These are phyloP conservation scores for Meganola albula DNA, from an alignment of 2,888 invertebrate genomes.

Conservation along the genomic window DNA sequence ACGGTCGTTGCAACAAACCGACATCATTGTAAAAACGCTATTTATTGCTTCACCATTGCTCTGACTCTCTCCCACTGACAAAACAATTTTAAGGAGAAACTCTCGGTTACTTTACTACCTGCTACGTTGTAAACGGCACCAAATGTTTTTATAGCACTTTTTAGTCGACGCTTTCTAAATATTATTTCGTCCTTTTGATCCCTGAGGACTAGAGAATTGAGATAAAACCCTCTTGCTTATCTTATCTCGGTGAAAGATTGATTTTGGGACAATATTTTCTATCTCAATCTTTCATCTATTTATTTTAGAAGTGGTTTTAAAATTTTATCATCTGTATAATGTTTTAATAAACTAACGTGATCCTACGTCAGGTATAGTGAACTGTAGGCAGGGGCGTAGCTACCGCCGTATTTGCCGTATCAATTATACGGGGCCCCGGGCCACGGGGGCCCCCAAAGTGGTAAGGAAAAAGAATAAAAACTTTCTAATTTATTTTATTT, in stretches of 20 bases:
- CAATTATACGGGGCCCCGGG: too few relatives aligned
- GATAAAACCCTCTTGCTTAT: constrained; percentile 58
- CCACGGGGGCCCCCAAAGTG: too few relatives aligned
- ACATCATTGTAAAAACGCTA: constrained; percentile 47
- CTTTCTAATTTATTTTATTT: too few relatives aligned
- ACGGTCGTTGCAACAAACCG: constrained; percentile 34
- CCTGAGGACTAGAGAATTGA: constrained; percentile 45
- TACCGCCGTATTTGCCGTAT: too few relatives aligned
- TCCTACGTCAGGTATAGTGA: too few relatives aligned
- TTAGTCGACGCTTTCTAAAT: constrained; percentile 51
- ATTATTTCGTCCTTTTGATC: constrained; percentile 44
- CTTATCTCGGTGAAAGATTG: constrained; percentile 51
- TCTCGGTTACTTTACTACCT: constrained; percentile 49
- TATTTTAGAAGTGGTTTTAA: too few relatives aligned
- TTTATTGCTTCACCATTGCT: constrained; percentile 55
- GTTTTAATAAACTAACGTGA: too few relatives aligned
- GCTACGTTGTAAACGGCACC: constrained; percentile 49
- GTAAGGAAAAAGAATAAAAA: too few relatives aligned
- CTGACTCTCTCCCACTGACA: constrained; percentile 47
- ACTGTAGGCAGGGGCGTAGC: too few relatives aligned
- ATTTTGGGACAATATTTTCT: constrained; percentile 44
- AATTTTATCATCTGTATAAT: too few relatives aligned
- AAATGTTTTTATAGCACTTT: constrained; percentile 48
- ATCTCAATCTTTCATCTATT: constrained; percentile 27
- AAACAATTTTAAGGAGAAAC: constrained; percentile 43